Percentiles rank a stretch among this genome's conserved stretches.
Conservation (phyloP, 2,888 invertebrate species). For the Cenopis cana region DNA sequence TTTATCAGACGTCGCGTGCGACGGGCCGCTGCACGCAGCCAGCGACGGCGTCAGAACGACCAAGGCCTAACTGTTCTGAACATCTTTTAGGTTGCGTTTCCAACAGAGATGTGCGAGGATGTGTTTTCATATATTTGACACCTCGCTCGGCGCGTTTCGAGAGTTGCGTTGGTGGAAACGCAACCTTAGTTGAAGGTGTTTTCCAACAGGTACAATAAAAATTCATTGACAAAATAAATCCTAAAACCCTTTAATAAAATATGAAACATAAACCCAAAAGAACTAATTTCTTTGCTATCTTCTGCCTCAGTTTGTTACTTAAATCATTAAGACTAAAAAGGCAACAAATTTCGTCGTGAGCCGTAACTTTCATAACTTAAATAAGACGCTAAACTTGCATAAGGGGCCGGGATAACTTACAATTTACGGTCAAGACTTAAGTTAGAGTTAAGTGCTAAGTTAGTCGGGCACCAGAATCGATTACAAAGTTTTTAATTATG, state of each 20-base stretch:
- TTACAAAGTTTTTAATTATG: slow-evolving; percentile 48
- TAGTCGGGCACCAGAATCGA: slow-evolving; percentile 54
- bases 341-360: slow-evolving; percentile 33
- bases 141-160: no score
- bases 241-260: slow-evolving; percentile 1
- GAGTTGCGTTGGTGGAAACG: no score
- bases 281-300: slow-evolving; percentile 6
- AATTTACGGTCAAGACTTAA: slow-evolving; percentile 73
- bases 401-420: slow-evolving; percentile 69
- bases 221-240: neutral
- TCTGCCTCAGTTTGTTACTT: slow-evolving; percentile 11
- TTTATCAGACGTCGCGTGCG: no score
- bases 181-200: no score
- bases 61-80: no score
- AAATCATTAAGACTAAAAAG: slow-evolving; percentile 28
- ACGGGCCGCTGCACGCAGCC: no score
- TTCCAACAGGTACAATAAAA: no score
- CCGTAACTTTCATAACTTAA: slow-evolving; percentile 62
- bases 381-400: slow-evolving; percentile 67
- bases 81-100: no score
- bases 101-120: no score
- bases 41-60: no score
- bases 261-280: slow-evolving; percentile 9
- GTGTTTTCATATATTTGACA: no score
- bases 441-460: slow-evolving; percentile 72